Conservation (phyloP, 2,888 invertebrate genomes). For the Cryptus viduatorius region DNA sequence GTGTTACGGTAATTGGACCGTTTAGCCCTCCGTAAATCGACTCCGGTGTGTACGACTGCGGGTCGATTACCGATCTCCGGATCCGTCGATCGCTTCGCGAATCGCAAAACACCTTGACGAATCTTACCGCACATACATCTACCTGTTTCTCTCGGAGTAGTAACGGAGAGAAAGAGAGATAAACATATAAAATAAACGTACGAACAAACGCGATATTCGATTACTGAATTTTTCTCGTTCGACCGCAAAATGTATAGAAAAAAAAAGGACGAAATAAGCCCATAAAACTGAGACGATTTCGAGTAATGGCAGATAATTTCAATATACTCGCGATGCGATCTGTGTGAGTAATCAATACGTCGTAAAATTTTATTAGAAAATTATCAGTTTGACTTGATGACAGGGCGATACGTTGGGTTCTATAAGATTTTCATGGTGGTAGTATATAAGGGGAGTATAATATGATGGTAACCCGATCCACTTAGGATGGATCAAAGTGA, state of each 20-base stretch:
- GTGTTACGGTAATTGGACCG: slow-evolving; percentile 60
- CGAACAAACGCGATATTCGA: slow-evolving; percentile 6
- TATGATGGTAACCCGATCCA: slow-evolving; percentile 59
- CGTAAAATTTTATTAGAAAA: slow-evolving; percentile 57
- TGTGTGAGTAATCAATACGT: slow-evolving; percentile 46
- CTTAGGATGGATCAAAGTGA: slow-evolving; percentile 55
- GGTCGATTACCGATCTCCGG: slow-evolving; percentile 12
- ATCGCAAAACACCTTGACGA: slow-evolving; percentile 29
- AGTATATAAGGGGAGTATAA: slow-evolving; percentile 30
- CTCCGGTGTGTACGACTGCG: neutral
- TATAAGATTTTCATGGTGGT: neutral
- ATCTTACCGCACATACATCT: slow-evolving; percentile 14
- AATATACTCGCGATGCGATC: slow-evolving; percentile 34
- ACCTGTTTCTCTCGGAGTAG: neutral
- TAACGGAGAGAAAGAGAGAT: neutral
- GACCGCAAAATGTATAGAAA: neutral
- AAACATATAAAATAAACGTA: neutral
- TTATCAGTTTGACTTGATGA: slow-evolving; percentile 45
- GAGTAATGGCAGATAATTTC: slow-evolving; percentile 50
- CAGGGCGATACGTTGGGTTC: slow-evolving; percentile 10
- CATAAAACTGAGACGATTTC: slow-evolving; percentile 28
- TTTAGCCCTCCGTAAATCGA: slow-evolving; percentile 28
- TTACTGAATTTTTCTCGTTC: slow-evolving; percentile 14
- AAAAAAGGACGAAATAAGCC: slow-evolving; percentile 21
- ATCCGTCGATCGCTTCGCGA: slow-evolving; percentile 7